A percentile compares a stretch with the other conserved stretches of the same genome.
phyloP scores from a whole-genome alignment of 2,797 vertebrate genomes.

The Silurus aristotelis region DNA sequence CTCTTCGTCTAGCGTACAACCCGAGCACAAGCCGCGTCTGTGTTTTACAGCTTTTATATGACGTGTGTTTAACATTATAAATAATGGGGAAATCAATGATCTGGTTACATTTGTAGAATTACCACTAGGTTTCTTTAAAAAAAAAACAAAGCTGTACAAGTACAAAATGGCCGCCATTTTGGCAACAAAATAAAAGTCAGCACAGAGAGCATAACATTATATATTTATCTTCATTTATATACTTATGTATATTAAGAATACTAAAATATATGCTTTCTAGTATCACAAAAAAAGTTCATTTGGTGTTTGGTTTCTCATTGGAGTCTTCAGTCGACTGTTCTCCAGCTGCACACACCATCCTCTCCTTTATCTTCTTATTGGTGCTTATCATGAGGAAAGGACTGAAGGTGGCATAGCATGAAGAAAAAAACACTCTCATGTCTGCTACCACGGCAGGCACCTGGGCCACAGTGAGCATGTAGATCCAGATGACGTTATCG shows the following conservation, averaged over 20 bases:
- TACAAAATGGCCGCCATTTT: not conserved
- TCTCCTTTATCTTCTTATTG: conserved; percentile 79
- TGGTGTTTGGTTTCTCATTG: conserved; percentile 53
- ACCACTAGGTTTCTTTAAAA: not conserved
- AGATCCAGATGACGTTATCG: conserved; percentile 81
- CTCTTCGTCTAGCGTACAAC: not conserved
- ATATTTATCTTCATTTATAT: no score
- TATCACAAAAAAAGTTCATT: conserved; percentile 27
- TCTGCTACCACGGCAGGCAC: conserved; percentile 77
- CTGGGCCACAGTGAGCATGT: conserved; percentile 78
- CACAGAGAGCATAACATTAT: not conserved
- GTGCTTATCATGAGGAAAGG: conserved; percentile 79
- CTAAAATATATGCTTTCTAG: not conserved
- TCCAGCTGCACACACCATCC: conserved; percentile 67
- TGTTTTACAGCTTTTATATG: not conserved
- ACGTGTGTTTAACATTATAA: not conserved
- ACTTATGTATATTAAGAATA: not conserved
- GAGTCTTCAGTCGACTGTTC: conserved; percentile 60
- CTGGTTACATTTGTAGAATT: no score
- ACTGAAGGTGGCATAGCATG: conserved; percentile 77
- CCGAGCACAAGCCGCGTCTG: no score
- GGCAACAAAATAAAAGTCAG: conserved; percentile 30
- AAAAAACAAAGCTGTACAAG: no score
- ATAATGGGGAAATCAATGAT: not conserved
- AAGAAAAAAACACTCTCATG: conserved; percentile 81